Evolutionary conservation across 2,888 invertebrate species (phyloP).

Genomic region (Chymomyza procnemis): DNA sequence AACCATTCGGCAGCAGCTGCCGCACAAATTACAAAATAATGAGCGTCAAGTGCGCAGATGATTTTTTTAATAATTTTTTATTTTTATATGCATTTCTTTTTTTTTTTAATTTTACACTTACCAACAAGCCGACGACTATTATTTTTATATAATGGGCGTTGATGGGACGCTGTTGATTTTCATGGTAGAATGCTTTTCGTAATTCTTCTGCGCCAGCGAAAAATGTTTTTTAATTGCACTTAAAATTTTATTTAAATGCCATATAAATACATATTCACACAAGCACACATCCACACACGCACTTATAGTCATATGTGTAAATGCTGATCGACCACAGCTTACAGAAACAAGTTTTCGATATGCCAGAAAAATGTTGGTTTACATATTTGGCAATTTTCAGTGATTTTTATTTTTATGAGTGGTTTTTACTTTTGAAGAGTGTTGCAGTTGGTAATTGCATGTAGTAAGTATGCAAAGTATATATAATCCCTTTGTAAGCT

Average conservation of each 20-base stretch:
- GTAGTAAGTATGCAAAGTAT: not conserved
- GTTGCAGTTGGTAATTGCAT: not conserved
- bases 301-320: not conserved
- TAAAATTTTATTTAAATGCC: conserved; percentile 68
- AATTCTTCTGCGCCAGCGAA: conserved; percentile 46
- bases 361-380: not conserved
- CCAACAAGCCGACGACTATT: conserved; percentile 44
- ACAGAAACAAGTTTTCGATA: not conserved
- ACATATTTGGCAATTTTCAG: not conserved
- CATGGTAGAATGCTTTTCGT: conserved; percentile 35
- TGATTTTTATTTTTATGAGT: conserved; percentile 3
- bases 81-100: conserved; percentile 32
- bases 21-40: conserved; percentile 73
- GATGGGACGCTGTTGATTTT: conserved; percentile 40
- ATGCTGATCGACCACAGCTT: not conserved
- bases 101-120: conserved; percentile 61
- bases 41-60: conserved; percentile 69
- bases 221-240: conserved; percentile 70
- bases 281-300: conserved; percentile 1
- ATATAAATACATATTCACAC: conserved; percentile 35
- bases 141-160: conserved; percentile 65
- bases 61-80: conserved; percentile 35
- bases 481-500: not conserved
- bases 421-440: not conserved
- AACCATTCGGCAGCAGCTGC: conserved; percentile 45